Percentiles rank a stretch among this genome's conserved stretches.
Evolutionary conservation across 2,888 invertebrate genomes (phyloP).

Genomic region (Euplexia lucipara): DNA sequence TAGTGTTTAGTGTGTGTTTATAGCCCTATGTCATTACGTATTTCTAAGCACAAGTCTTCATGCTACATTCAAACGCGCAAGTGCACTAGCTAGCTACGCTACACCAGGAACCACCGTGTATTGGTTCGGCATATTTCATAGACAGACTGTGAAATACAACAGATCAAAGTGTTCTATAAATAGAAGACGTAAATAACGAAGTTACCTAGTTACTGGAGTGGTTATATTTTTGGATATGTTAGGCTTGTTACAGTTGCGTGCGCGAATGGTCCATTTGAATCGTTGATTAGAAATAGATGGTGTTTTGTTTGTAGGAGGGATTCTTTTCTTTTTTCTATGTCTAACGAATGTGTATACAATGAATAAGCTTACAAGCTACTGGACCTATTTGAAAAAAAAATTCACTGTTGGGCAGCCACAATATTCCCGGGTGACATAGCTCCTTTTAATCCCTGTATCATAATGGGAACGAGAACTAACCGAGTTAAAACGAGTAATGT

Average conservation of each 20-base stretch:
- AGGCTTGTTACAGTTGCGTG: constrained; percentile 23
- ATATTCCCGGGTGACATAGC: no score
- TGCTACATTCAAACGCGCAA: constrained; percentile 13
- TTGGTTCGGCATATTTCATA: constrained; percentile 43
- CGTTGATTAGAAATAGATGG: constrained; percentile 6
- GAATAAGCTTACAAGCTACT: no score
- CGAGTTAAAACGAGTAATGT: no score
- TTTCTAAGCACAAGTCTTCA: no score
- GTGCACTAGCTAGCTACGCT: not conserved
- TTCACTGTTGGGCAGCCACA: no score
- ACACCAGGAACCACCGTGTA: constrained; percentile 15
- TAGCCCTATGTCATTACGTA: no score
- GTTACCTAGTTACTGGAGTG: constrained; percentile 49
- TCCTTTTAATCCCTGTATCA: no score
- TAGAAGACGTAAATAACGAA: constrained; percentile 42
- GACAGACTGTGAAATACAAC: constrained; percentile 30
- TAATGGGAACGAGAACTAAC: no score
- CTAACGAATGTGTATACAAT: no score
- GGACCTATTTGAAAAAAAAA: no score
- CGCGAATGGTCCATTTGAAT: constrained; percentile 11
- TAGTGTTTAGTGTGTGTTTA: no score
- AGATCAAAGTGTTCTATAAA: constrained; percentile 52
- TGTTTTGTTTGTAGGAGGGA: not conserved
- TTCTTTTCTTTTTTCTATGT: not conserved
- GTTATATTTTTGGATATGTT: constrained; percentile 39